These are phyloP conservation scores for Drosophila buzzatii DNA, from an alignment of 2,888 invertebrate species.

Conservation along the genomic window DNA sequence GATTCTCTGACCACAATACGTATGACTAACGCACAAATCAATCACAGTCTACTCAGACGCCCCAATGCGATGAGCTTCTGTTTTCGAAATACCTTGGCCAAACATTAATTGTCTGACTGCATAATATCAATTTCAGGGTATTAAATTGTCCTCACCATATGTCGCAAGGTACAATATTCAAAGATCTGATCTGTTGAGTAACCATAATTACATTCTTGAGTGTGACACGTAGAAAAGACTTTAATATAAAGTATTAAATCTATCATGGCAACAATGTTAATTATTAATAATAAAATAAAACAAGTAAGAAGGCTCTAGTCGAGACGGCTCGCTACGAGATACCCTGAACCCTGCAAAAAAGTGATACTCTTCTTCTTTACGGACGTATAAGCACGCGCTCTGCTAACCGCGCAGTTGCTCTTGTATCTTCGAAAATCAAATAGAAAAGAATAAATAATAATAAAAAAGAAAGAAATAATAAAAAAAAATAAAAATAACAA, in stretches of 20 bases:
- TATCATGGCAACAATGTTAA: neutral
- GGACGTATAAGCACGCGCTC: no score
- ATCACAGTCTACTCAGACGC: slow-evolving; percentile 55
- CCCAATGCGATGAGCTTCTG: slow-evolving; percentile 20
- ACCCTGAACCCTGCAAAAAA: no score
- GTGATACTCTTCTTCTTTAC: no score
- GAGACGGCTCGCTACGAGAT: no score
- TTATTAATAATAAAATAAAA: no score
- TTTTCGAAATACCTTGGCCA: slow-evolving; percentile 33
- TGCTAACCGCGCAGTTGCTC: no score
- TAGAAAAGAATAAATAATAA: no score
- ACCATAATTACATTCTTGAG: neutral
- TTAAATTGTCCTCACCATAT: neutral
- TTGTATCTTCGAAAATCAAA: no score
- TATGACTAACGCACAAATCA: slow-evolving; percentile 54
- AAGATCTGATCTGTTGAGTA: neutral
- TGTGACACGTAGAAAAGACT: neutral
- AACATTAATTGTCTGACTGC: slow-evolving; percentile 21
- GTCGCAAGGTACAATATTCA: neutral
- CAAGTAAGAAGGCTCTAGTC: no score
- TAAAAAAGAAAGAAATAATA: no score
- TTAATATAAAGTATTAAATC: neutral
- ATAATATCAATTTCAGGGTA: neutral
- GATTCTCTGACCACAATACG: slow-evolving; percentile 23
- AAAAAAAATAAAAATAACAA: no score